Conservation (phyloP, 2,113 vertebrate species). For the Prietella phreatophila region DNA sequence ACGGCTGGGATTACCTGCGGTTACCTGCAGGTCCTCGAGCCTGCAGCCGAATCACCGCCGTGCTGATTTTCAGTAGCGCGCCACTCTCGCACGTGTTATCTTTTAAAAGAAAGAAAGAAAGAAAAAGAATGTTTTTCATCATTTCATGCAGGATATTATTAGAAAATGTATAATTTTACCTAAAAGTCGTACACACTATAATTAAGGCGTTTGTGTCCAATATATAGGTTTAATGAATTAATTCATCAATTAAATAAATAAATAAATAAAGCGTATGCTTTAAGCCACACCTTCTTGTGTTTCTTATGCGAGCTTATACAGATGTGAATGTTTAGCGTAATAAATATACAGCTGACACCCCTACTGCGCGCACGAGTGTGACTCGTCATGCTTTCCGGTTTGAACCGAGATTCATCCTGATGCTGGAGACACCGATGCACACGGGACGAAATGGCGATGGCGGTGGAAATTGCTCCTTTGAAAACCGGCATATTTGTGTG, state of each 20-base stretch:
- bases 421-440: slow-evolving; percentile 1
- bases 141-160: too few species aligned
- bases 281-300: background rate
- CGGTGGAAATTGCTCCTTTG: slow-evolving; percentile 22
- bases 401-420: slow-evolving; percentile 18
- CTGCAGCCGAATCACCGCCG: background rate
- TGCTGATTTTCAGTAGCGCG: background rate
- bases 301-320: background rate
- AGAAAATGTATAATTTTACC: too few species aligned
- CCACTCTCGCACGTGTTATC: background rate
- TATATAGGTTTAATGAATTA: too few species aligned
- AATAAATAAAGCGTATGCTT: background rate
- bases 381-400: slow-evolving; percentile 20
- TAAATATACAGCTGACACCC: background rate
- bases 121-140: too few species aligned
- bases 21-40: too few species aligned
- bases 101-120: too few species aligned
- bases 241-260: too few species aligned
- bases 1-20: background rate
- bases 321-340: background rate
- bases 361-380: background rate
- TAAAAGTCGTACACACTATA: too few species aligned
- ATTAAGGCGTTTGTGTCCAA: too few species aligned
- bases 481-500: background rate
- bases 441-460: background rate